Evolutionary conservation across 1,140 invertebrate genomes (phyloP).

Genomic region (Acyrthosiphon pisum): DNA sequence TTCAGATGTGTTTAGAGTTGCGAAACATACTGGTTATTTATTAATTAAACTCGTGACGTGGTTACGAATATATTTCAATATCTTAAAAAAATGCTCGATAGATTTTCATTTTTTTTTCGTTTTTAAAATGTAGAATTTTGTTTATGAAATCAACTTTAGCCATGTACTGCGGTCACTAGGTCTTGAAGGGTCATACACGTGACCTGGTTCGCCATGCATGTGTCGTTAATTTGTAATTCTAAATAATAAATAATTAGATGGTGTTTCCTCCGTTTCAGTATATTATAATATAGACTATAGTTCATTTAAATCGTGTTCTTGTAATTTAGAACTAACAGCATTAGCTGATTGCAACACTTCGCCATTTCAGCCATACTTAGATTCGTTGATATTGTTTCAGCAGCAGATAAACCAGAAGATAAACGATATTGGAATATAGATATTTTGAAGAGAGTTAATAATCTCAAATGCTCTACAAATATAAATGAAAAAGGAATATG

Average conservation of each 20-base stretch:
- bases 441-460: background rate
- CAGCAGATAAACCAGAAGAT: background rate
- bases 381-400: background rate
- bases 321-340: background rate
- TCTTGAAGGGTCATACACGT: conserved; percentile 19
- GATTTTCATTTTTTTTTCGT: conserved; percentile 5
- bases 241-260: conserved; percentile 50
- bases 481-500: background rate
- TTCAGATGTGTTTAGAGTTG: conserved; percentile 45
- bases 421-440: background rate
- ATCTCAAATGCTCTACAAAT: background rate
- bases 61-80: conserved; percentile 32
- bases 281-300: background rate
- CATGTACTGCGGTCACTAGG: background rate
- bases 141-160: background rate
- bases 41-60: conserved; percentile 54
- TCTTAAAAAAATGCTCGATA: background rate
- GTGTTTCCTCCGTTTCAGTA: conserved; percentile 20
- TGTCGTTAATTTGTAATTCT: conserved; percentile 48
- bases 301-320: conserved; percentile 45
- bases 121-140: conserved; percentile 25
- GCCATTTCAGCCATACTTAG: background rate
- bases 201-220: conserved; percentile 23
- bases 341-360: background rate
- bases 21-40: conserved; percentile 26